Conservation (phyloP, 2,888 invertebrate species). For the Megaustenia siamemsis region DNA sequence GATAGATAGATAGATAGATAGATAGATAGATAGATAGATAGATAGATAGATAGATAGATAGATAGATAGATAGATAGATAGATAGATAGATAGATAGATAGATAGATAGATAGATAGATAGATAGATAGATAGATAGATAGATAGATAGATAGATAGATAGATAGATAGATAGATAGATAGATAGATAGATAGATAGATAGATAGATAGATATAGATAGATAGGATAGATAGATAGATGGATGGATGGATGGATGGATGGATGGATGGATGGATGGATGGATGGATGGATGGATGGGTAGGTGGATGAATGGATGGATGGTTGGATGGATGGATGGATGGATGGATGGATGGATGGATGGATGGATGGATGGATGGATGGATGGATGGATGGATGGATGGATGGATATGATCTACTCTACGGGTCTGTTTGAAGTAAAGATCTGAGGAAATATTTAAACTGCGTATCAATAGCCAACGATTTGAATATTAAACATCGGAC, state of each 20-base stretch:
- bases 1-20: not conserved
- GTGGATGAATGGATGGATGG: slow-evolving; percentile 16
- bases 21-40: not conserved
- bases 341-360: slow-evolving; percentile 22
- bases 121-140: not conserved
- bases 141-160: not conserved
- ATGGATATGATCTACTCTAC: no score
- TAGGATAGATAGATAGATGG: not conserved
- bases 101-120: not conserved
- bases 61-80: not conserved
- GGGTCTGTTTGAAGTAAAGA: no score
- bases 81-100: not conserved
- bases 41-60: not conserved
- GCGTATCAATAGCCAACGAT: not conserved
- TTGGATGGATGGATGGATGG: slow-evolving; percentile 19
- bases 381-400: slow-evolving; percentile 22
- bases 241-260: slow-evolving; percentile 22
- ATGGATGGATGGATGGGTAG: slow-evolving; percentile 16
- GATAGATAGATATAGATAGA: not conserved
- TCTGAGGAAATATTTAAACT: not conserved
- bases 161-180: not conserved
- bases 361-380: slow-evolving; percentile 22
- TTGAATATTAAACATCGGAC: slow-evolving; percentile 27
- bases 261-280: slow-evolving; percentile 22
- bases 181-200: not conserved